Evolutionary conservation across 2,888 invertebrate genomes (phyloP).

Genomic region (Drymonia ruficornis): DNA sequence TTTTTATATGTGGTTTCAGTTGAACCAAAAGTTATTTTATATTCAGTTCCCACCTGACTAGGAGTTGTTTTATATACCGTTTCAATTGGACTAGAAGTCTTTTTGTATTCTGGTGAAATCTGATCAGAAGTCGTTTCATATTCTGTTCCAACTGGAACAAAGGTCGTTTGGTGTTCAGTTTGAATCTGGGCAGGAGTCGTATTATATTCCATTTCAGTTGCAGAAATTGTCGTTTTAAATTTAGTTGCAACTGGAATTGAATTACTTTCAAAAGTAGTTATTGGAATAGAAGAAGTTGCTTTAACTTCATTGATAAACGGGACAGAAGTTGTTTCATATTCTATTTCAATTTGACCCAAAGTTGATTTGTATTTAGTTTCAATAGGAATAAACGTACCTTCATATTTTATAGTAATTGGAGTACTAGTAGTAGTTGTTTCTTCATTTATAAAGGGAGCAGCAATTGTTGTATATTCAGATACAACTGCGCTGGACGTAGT

Average conservation of each 20-base stretch:
- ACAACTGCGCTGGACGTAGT: neutral
- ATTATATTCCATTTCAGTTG: neutral
- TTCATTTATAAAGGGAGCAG: neutral
- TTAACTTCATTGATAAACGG: neutral
- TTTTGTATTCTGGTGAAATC: neutral
- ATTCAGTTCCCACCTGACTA: neutral
- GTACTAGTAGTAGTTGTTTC: neutral
- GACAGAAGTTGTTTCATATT: neutral
- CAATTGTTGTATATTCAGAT: neutral
- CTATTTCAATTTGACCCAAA: neutral
- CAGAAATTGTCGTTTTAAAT: neutral
- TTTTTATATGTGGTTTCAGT: neutral
- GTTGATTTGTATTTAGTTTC: neutral
- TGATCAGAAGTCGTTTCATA: neutral
- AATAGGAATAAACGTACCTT: neutral
- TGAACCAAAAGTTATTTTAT: neutral
- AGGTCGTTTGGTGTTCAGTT: neutral
- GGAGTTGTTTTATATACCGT: neutral
- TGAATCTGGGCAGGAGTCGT: neutral
- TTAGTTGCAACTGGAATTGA: neutral
- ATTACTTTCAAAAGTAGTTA: neutral
- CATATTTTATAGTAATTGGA: neutral
- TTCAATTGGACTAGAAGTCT: neutral
- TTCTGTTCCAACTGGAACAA: neutral
- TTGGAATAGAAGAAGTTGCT: too few relatives aligned